Base-by-base conservation (phyloP, 2,113 vertebrate species). In the Hyla sarda region DNA sequence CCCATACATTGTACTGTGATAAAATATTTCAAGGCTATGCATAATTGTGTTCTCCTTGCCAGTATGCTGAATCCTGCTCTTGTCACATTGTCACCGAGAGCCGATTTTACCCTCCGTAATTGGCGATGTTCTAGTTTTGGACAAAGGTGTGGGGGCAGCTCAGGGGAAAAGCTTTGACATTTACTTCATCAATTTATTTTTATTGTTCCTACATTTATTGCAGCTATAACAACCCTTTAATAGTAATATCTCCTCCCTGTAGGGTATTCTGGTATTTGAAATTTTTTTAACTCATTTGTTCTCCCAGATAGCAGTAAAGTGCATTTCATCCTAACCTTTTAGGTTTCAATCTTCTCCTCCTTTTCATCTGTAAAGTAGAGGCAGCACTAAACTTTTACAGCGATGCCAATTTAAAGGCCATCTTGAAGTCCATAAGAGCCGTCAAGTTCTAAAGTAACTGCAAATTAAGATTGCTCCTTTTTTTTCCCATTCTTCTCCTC, bases 151-250 rank as follows among this genome's bases (percentile, higher is more conserved):
- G 94, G 94, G 95, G 94, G 94, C 94, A 95, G 93, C 95, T 95
- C 95, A 95, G 92, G 95, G 95, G 95, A 95, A 94, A 93, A 94
- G 94, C 90, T 85, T 94, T 95, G 95, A 95, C 95, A 95, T 95
- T 95, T 95, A 95, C 94, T 95, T 95, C 95, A 95, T 95, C 95
- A 95, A 95, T 95, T 95, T 95, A 95, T 95, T 95, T 95, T 95
- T 95, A 95, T 95, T 95, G 95, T 95, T 95, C 94, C 93, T 95
- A 95, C 94, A 94, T 95, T 95, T 95, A 95, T 95, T 95, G 94
- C 94, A 91, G 94, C 93, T 95, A 94, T 95, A 95, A 95, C 94
- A 94, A 94, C 93, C 94, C 94, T 95, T 95, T 95, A 95, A 95
- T 95, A 95, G 94, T 95, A 95, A 95, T 95, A 95, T 95, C 94